Percentiles rank a stretch among this genome's conserved stretches.
Conservation (phyloP, 2,888 invertebrate genomes). For the Drosophila phalerata region DNA sequence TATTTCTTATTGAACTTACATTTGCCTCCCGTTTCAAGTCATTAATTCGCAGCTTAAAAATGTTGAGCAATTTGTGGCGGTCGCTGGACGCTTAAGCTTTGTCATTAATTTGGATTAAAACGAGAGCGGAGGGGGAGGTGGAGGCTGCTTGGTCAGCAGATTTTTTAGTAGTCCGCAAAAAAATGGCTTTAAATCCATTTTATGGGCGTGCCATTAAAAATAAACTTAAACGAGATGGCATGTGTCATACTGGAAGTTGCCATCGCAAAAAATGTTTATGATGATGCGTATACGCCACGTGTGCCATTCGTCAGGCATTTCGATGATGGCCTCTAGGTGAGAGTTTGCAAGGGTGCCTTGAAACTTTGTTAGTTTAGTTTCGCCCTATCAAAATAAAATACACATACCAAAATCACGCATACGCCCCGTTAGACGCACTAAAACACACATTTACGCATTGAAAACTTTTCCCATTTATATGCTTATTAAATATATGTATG, state of each 20-base stretch:
- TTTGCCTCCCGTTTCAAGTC: slow-evolving; percentile 30
- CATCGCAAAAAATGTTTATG: slow-evolving; percentile 42
- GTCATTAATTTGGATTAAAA: slow-evolving; percentile 70
- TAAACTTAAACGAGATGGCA: slow-evolving; percentile 42
- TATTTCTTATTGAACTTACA: slow-evolving; percentile 65
- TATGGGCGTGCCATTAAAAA: slow-evolving; percentile 72
- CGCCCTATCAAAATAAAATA: not conserved
- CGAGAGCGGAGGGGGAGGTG: not conserved
- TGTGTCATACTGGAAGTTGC: slow-evolving; percentile 36
- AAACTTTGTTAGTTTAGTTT: slow-evolving; percentile 35
- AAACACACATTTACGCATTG: slow-evolving; percentile 53
- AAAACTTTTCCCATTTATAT: slow-evolving; percentile 76
- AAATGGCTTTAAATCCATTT: slow-evolving; percentile 77
- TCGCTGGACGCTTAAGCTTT: slow-evolving; percentile 55
- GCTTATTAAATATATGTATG: slow-evolving; percentile 68
- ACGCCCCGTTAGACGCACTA: slow-evolving; percentile 34
- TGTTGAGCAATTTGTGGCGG: slow-evolving; percentile 53
- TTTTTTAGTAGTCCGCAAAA: slow-evolving; percentile 52
- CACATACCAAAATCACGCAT: slow-evolving; percentile 57
- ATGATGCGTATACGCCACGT: slow-evolving; percentile 67
- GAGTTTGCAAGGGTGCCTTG: not conserved
- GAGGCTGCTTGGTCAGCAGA: slow-evolving; percentile 66
- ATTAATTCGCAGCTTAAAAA: slow-evolving; percentile 69
- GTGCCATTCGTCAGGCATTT: slow-evolving; percentile 40
- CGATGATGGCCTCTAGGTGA: slow-evolving; percentile 43